Conservation (phyloP, 2,113 vertebrate species). For the Hydrochoerus hydrochaeris region DNA sequence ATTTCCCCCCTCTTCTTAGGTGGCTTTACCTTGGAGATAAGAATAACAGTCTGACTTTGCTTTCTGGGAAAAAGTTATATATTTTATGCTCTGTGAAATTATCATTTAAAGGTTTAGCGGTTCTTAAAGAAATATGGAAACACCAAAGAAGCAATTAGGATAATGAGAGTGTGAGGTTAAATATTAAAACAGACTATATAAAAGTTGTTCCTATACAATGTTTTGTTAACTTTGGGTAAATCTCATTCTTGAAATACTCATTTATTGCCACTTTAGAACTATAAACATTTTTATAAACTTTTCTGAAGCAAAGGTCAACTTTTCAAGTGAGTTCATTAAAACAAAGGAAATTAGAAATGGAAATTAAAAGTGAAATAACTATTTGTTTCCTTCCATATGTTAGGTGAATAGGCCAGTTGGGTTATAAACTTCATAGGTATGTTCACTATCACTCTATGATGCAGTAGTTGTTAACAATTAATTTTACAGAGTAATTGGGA, state of each 20-base stretch:
- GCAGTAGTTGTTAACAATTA: background rate
- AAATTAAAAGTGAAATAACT: background rate
- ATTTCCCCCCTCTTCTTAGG: slow-evolving; percentile 3
- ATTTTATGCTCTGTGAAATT: slow-evolving; percentile 35
- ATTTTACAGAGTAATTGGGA: background rate
- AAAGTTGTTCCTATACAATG: background rate
- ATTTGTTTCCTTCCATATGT: background rate
- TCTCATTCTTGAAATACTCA: slow-evolving; percentile 39
- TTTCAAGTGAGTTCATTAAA: background rate
- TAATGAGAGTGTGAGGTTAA: slow-evolving; percentile 15
- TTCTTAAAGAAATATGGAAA: slow-evolving; percentile 42
- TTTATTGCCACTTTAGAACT: slow-evolving; percentile 21
- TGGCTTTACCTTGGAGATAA: background rate
- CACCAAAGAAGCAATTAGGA: background rate
- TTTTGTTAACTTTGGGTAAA: background rate
- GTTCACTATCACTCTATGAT: background rate
- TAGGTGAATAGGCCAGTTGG: background rate
- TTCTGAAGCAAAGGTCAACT: background rate
- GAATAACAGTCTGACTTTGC: background rate
- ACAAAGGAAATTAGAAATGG: background rate
- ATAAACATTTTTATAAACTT: background rate
- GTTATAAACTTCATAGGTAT: background rate
- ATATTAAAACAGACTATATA: background rate
- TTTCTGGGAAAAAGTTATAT: background rate
- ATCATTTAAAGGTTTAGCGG: background rate